Percentiles rank a stretch among this genome's conserved stretches.
These are phyloP conservation scores for roundworm (Caenorhabditis elegans) DNA, from an alignment of 1,140 invertebrate genomes.

Conservation along the genomic window DNA sequence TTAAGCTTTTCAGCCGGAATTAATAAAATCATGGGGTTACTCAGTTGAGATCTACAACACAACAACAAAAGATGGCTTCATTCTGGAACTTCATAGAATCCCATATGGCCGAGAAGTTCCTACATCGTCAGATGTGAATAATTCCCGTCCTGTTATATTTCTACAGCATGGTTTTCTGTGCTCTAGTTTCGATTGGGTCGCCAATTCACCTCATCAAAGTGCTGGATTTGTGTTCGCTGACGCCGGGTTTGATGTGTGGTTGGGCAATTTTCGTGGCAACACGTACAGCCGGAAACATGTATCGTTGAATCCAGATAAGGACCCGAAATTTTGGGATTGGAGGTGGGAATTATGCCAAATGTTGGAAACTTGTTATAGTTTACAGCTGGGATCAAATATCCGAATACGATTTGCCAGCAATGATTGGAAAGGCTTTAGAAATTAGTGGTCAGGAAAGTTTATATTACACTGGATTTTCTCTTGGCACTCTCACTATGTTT, in stretches of 20 bases:
- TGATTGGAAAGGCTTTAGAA: slow-evolving; percentile 73
- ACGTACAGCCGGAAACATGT: slow-evolving; percentile 71
- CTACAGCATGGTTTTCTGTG: slow-evolving; percentile 78
- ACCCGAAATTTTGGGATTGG: slow-evolving; percentile 67
- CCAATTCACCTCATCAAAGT: slow-evolving; percentile 72
- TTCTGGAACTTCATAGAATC: slow-evolving; percentile 76
- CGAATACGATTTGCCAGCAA: slow-evolving; percentile 74
- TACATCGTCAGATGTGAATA: neutral
- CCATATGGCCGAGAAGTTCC: slow-evolving; percentile 66
- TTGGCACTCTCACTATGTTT: slow-evolving; percentile 69
- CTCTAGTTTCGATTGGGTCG: slow-evolving; percentile 77
- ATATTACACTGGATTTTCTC: slow-evolving; percentile 70
- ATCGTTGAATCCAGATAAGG: slow-evolving; percentile 48
- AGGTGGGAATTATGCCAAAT: slow-evolving; percentile 36
- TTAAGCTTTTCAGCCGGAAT: slow-evolving; percentile 40
- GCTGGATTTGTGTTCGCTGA: slow-evolving; percentile 73
- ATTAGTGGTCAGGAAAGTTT: slow-evolving; percentile 59
- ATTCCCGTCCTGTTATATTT: slow-evolving; percentile 43
- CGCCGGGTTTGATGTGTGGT: slow-evolving; percentile 77
- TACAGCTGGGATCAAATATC: slow-evolving; percentile 79
- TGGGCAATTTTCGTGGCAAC: slow-evolving; percentile 74
- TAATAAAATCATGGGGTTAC: slow-evolving; percentile 69
- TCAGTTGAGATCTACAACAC: slow-evolving; percentile 73
- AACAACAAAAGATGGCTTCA: slow-evolving; percentile 75
- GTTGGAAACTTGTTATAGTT: too few species aligned